Base-by-base conservation (phyloP, 2,113 vertebrate genomes). In the Desmodus rotundus region DNA sequence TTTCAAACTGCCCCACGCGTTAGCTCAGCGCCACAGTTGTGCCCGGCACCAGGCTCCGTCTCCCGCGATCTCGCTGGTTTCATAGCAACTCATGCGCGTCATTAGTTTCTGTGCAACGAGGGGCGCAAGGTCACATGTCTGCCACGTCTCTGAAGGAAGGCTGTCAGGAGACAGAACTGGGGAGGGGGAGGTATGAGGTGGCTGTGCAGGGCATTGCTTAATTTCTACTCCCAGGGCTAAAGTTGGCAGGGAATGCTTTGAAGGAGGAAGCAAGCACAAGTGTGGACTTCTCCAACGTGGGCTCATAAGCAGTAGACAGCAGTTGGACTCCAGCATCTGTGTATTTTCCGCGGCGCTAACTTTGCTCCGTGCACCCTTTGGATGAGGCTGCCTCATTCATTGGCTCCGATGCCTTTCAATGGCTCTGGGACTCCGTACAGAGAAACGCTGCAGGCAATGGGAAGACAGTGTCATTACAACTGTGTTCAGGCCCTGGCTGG, bases 21-120 rank as follows among this genome's bases (percentile, higher is more conserved):
- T 9, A 70, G 50, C n/a, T 50, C 8, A 7, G 3, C 4, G 4
- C 9, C 4, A 17, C 15, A 0, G 17, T 10, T 0, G 0, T 11
- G 36, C 15, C 54, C 2, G 1, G 14, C 13, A 14, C 26, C 0
- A 0, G 63, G 50, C 20, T 50, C 36, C 50, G 28, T 41, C 41
- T 61, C n/a, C 54, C n/a, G 9, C 2, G 8, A 8, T 1, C 14
- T 14, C 41, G 0, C 33, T 36, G 26, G 63, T 80, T 72, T 47
- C 88, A 13, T 11, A 63, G 81, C 31, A 17, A 54, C n/a, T 52
- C 50, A 54, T 14, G 38, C 0, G 33, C 63, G 12, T 72, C n/a
- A 36, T 65, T 45, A 15, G n/a, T 41, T 78, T 72, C 52, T n/a
- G 38, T 3, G 7, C 52, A 28, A 20, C 0, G 22, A n/a, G 72